Evolutionary conservation across 2,113 vertebrate species (phyloP).

Genomic region (Holacanthus passer): DNA sequence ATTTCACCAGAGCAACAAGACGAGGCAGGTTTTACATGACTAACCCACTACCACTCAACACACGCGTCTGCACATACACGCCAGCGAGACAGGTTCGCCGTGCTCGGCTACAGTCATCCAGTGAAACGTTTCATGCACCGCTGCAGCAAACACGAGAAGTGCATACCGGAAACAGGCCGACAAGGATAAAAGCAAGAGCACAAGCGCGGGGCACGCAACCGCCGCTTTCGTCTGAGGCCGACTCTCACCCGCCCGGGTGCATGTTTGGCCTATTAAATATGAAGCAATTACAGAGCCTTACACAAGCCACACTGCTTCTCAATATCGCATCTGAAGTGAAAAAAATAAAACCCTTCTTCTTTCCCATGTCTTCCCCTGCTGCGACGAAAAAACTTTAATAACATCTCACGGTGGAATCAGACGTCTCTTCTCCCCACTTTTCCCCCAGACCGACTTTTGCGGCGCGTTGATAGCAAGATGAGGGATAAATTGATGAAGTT

Average conservation of each 20-base stretch:
- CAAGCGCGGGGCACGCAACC: constrained; percentile 56
- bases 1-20: constrained; percentile 36
- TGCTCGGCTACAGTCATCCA: constrained; percentile 58
- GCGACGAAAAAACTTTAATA: constrained; percentile 20
- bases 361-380: constrained; percentile 10
- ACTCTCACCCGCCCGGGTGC: constrained; percentile 56
- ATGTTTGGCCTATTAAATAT: constrained; percentile 81
- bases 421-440: background rate
- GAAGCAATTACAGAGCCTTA: constrained; percentile 72
- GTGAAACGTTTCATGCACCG: constrained; percentile 77
- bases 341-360: background rate
- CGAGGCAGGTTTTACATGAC: constrained; percentile 36
- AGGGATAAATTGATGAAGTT: constrained; percentile 63
- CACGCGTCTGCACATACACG: constrained; percentile 15
- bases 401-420: background rate
- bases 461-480: constrained; percentile 41
- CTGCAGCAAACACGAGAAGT: constrained; percentile 83
- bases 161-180: constrained; percentile 75
- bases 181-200: constrained; percentile 68
- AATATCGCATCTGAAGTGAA: constrained; percentile 47
- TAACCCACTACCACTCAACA: constrained; percentile 12
- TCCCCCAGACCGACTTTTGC: background rate
- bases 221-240: constrained; percentile 43
- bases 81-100: constrained; percentile 41
- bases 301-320: constrained; percentile 53